Conservation (phyloP, 2,113 vertebrate species). For the Geothlypis trichas region DNA sequence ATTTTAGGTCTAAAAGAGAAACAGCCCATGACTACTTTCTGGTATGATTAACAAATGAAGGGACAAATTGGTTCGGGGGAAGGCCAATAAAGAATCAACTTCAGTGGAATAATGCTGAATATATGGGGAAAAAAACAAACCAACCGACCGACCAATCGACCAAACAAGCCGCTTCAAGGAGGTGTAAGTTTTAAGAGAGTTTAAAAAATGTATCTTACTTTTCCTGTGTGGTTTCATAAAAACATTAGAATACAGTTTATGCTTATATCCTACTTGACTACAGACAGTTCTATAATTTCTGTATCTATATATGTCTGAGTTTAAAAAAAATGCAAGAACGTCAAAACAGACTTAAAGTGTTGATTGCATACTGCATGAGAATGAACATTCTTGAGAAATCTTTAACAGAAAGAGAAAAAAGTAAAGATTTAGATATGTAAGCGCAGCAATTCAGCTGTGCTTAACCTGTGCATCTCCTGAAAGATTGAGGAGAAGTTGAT, state of each 20-base stretch:
- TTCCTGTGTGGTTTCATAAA: background rate
- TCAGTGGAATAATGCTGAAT: background rate
- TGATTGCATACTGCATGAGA: background rate
- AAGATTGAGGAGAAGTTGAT: background rate
- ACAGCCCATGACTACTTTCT: background rate
- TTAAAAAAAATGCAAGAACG: background rate
- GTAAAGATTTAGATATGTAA: background rate
- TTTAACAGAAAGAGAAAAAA: background rate
- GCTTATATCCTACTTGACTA: background rate
- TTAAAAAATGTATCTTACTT: background rate
- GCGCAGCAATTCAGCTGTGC: background rate
- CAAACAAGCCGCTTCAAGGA: background rate
- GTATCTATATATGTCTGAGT: background rate
- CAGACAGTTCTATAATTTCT: background rate
- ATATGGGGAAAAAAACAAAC: background rate
- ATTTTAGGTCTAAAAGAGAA: background rate
- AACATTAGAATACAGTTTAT: background rate
- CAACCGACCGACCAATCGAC: accelerated
- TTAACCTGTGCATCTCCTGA: background rate
- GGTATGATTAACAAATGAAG: background rate
- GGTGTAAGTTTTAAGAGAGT: background rate
- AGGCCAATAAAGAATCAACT: background rate
- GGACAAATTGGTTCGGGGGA: background rate
- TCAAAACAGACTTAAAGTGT: background rate
- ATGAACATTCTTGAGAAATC: background rate